phyloP scores from a whole-genome alignment of 2,113 vertebrate genomes.

The Cochlearius cochlearius region DNA sequence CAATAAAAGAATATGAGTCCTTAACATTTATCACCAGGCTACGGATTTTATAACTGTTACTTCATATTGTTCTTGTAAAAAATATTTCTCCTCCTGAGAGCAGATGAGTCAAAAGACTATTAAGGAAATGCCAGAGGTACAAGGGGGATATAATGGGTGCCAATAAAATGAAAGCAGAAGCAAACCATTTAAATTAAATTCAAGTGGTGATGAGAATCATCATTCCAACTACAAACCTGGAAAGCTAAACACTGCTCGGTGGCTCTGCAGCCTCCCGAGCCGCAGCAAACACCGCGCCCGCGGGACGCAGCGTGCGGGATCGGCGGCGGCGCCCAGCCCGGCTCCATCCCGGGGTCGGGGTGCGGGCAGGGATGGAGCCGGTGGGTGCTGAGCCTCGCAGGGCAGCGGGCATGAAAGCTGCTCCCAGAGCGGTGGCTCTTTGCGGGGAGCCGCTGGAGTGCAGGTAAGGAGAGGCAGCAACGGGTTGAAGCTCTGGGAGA shows the following conservation, averaged over 20 bases:
- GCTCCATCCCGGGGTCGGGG: neutral
- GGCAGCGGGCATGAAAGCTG: neutral
- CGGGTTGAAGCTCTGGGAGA: neutral
- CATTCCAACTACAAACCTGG: slow-evolving; percentile 46
- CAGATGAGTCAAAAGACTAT: slow-evolving; percentile 42
- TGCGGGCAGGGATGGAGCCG: neutral
- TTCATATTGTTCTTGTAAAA: slow-evolving; percentile 51
- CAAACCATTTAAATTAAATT: neutral
- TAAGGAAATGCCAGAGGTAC: slow-evolving; percentile 29
- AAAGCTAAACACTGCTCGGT: neutral
- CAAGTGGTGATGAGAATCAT: slow-evolving; percentile 43
- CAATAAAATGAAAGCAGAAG: slow-evolving; percentile 20
- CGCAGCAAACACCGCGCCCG: rapidly evolving
- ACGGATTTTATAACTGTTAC: slow-evolving; percentile 57
- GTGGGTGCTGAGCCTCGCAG: rapidly evolving
- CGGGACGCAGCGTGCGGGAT: rapidly evolving
- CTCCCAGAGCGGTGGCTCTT: neutral
- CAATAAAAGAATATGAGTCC: slow-evolving; percentile 55
- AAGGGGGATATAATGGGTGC: slow-evolving; percentile 1
- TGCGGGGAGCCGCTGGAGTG: neutral
- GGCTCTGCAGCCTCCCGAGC: neutral
- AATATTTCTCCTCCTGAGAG: slow-evolving; percentile 52
- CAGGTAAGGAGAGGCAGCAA: neutral
- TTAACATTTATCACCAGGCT: slow-evolving; percentile 52
- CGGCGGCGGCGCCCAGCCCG: rapidly evolving